phyloP scores from a whole-genome alignment of 2,113 vertebrate species.

The Ranitomeya imitator region DNA sequence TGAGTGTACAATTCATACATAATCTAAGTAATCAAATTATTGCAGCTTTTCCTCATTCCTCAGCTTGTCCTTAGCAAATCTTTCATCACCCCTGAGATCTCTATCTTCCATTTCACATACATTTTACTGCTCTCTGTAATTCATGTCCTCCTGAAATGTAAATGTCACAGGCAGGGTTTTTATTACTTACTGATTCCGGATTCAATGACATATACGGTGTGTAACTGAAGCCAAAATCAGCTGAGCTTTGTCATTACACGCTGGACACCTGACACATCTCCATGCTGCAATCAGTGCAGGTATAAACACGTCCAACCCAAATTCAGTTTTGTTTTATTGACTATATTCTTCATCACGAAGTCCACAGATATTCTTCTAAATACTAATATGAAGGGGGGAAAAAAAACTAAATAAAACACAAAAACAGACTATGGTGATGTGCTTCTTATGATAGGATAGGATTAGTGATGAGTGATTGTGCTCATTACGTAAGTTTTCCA shows the following conservation, averaged over 20 bases:
- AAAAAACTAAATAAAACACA: too few species aligned
- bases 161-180: slow-evolving; percentile 41
- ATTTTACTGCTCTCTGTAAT: slow-evolving; percentile 21
- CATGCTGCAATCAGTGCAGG: not conserved
- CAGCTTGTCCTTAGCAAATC: slow-evolving; percentile 17
- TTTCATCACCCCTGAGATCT: slow-evolving; percentile 26
- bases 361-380: not conserved
- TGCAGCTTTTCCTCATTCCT: slow-evolving; percentile 19
- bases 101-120: slow-evolving; percentile 19
- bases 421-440: too few species aligned
- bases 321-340: not conserved
- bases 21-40: slow-evolving; percentile 36
- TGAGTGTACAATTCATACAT: not conserved
- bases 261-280: slow-evolving; percentile 13
- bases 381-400: too few species aligned
- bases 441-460: too few species aligned
- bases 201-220: slow-evolving; percentile 21
- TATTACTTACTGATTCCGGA: slow-evolving; percentile 28
- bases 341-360: not conserved
- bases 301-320: not conserved
- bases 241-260: slow-evolving; percentile 21
- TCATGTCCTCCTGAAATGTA: slow-evolving; percentile 32
- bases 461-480: too few species aligned
- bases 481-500: too few species aligned
- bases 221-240: slow-evolving; percentile 8